A percentile compares a stretch with the other conserved stretches of the same genome.
These are phyloP conservation scores for Channallabes apus DNA, from an alignment of 2,797 vertebrate genomes.

Conservation along the genomic window DNA sequence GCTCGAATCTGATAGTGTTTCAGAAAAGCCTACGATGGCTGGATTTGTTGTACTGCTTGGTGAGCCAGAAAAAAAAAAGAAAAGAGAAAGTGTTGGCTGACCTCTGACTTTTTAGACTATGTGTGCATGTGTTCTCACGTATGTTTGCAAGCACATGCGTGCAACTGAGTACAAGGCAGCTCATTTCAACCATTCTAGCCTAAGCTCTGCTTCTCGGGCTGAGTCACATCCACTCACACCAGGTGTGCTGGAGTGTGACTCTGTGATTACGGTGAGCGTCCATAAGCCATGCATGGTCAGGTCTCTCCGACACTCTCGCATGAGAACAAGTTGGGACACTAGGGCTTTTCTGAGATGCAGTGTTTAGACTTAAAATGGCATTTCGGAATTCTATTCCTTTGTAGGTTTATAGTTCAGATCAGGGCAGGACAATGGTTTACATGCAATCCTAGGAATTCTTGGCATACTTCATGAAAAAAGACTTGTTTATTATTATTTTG, in stretches of 20 bases:
- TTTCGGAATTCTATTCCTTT: background rate
- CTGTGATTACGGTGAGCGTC: constrained; percentile 32
- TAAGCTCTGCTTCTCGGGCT: constrained; percentile 32
- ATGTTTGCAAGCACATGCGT: constrained; percentile 36
- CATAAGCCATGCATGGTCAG: constrained; percentile 44
- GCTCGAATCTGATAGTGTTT: background rate
- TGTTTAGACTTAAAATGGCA: background rate
- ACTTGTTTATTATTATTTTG: background rate
- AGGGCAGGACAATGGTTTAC: background rate
- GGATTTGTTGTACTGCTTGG: background rate
- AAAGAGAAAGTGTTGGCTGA: constrained; percentile 1
- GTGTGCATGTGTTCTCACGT: constrained; percentile 35
- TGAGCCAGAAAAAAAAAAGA: background rate
- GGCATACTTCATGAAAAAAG: background rate
- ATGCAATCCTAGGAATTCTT: too few species aligned
- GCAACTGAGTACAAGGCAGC: constrained; percentile 40
- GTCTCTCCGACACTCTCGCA: constrained; percentile 23
- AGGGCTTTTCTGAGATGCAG: background rate
- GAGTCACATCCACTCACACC: constrained; percentile 36
- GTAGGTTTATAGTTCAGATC: background rate
- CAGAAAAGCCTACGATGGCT: background rate
- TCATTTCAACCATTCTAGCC: constrained; percentile 39
- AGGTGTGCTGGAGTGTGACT: constrained; percentile 30
- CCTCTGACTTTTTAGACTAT: constrained; percentile 31
- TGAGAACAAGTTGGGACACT: constrained; percentile 2